phyloP scores from a whole-genome alignment of 2,797 vertebrate genomes.

The Urophycis tenuis region DNA sequence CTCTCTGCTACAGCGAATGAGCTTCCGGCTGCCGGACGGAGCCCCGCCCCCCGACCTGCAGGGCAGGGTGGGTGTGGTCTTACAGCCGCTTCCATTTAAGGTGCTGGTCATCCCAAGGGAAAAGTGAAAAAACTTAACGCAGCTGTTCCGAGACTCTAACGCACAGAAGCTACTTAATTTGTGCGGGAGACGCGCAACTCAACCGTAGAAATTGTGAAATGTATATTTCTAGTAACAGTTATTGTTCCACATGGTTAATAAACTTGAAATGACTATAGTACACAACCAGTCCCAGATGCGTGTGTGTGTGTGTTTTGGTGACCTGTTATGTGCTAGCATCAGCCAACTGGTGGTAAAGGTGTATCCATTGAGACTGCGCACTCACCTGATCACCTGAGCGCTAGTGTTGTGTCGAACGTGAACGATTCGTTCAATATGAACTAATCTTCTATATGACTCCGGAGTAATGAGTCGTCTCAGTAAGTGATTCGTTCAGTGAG shows the following conservation, averaged over 20 bases:
- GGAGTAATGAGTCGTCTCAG: too few species aligned
- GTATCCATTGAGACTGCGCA: neutral
- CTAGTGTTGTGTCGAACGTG: too few species aligned
- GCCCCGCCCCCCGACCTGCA: slow-evolving; percentile 62
- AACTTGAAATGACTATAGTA: neutral
- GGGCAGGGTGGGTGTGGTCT: slow-evolving; percentile 67
- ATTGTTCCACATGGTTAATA: neutral
- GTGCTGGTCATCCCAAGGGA: slow-evolving; percentile 47
- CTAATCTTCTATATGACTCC: too few species aligned
- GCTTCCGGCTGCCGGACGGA: slow-evolving; percentile 52
- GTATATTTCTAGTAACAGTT: neutral
- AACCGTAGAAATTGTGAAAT: neutral
- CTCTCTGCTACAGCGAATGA: slow-evolving; percentile 70
- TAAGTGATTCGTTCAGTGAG: too few species aligned
- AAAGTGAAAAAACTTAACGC: slow-evolving; percentile 36
- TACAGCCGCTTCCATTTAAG: slow-evolving; percentile 66
- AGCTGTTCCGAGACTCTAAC: slow-evolving; percentile 10
- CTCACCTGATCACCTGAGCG: too few species aligned
- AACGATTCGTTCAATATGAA: too few species aligned
- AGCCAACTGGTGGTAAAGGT: neutral
- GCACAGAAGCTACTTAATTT: neutral
- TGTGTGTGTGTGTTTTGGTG: neutral
- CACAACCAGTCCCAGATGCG: neutral
- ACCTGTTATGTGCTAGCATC: neutral
- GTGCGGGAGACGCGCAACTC: neutral